Percentiles rank a stretch among this genome's conserved stretches.
These are phyloP conservation scores for Gambusia yucatana DNA, from an alignment of 2,797 vertebrate genomes.

Conservation along the genomic window DNA sequence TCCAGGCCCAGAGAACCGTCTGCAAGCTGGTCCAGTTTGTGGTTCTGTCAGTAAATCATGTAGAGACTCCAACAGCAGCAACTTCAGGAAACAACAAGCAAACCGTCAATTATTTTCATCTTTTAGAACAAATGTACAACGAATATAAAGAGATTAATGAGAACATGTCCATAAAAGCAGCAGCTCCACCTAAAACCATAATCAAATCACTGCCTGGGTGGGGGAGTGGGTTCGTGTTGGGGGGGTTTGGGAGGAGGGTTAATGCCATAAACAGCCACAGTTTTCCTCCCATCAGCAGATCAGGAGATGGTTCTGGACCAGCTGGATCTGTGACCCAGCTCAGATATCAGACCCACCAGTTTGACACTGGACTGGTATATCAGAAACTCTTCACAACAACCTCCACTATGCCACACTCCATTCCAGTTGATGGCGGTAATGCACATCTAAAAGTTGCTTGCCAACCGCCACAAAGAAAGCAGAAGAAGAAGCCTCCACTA, in stretches of 20 bases:
- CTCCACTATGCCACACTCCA: too few relatives aligned
- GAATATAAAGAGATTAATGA: neutral
- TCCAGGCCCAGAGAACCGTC: neutral
- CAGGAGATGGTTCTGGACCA: neutral
- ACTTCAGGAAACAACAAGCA: neutral
- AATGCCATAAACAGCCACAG: neutral
- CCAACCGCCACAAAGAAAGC: too few relatives aligned
- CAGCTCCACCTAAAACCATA: constrained; percentile 1
- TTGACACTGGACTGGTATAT: too few relatives aligned
- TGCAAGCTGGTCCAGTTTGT: neutral
- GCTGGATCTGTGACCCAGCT: neutral
- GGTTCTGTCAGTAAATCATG: neutral
- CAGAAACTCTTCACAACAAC: neutral
- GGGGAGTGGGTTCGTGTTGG: too few relatives aligned
- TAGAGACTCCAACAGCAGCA: too few relatives aligned
- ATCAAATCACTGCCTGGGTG: neutral
- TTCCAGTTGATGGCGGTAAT: too few relatives aligned
- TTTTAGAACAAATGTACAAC: neutral
- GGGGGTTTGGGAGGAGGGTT: too few relatives aligned
- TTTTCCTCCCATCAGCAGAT: neutral
- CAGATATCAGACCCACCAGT: neutral
- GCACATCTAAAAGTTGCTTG: too few relatives aligned
- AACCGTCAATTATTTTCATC: neutral
- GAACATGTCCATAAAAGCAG: neutral
- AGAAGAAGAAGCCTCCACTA: neutral